phyloP scores from a whole-genome alignment of 2,797 vertebrate genomes.

The Leptoclinus maculatus region DNA sequence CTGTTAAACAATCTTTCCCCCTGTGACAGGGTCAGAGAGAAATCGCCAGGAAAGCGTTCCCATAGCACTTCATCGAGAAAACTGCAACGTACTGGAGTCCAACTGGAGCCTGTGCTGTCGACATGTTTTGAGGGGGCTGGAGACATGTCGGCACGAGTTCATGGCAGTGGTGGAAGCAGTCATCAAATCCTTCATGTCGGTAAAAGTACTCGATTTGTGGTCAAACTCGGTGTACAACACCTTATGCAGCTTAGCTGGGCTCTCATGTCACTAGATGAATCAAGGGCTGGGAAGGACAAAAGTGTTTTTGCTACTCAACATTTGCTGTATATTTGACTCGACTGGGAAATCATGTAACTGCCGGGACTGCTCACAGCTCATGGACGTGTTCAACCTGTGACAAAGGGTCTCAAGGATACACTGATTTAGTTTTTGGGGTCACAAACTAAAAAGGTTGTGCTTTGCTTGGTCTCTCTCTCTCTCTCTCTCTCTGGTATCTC shows the following conservation, averaged over 20 bases:
- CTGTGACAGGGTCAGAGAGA: slow-evolving; percentile 20
- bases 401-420: too few relatives aligned
- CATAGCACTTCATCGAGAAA: not conserved
- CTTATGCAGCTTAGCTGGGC: not conserved
- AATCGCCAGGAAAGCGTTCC: not conserved
- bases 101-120: not conserved
- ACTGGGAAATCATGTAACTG: not conserved
- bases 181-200: not conserved
- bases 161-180: not conserved
- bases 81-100: not conserved
- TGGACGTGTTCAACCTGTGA: too few relatives aligned
- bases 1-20: slow-evolving; percentile 21
- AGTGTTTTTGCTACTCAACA: not conserved
- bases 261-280: not conserved
- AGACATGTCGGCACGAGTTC: not conserved
- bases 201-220: not conserved
- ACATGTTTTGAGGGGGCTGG: not conserved
- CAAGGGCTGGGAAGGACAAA: not conserved
- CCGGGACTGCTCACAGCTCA: not conserved
- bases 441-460: too few relatives aligned
- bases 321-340: not conserved
- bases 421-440: too few relatives aligned
- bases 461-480: too few relatives aligned
- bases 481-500: too few relatives aligned
- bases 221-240: not conserved